Conservation (phyloP, 2,888 invertebrate species). For the Neelides folsomi region DNA sequence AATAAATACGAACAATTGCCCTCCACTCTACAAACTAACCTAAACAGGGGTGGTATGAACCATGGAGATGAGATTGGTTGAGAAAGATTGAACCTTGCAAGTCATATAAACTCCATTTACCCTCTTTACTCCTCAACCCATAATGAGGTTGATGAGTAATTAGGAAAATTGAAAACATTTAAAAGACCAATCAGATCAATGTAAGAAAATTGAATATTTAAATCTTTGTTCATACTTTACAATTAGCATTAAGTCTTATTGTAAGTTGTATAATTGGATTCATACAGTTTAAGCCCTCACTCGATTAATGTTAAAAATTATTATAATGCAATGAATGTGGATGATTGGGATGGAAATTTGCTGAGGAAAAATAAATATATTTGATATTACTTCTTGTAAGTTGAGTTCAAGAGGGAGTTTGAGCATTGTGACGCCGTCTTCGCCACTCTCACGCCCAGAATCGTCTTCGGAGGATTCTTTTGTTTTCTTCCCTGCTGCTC, state of each 20-base stretch:
- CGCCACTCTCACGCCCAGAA: conserved; percentile 10
- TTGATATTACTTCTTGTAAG: conserved; percentile 26
- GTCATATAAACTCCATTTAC: too few relatives aligned
- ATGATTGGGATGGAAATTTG: too few relatives aligned
- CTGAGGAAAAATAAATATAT: too few relatives aligned
- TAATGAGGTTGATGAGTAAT: conserved; percentile 1
- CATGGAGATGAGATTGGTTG: neutral
- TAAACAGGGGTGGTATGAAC: neutral
- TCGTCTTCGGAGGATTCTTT: conserved; percentile 15
- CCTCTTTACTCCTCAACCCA: neutral
- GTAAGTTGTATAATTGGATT: too few relatives aligned
- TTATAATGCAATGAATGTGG: too few relatives aligned
- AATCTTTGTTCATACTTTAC: too few relatives aligned
- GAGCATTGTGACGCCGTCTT: conserved; percentile 26
- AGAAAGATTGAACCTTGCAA: too few relatives aligned
- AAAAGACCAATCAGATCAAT: too few relatives aligned
- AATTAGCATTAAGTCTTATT: too few relatives aligned
- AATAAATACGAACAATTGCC: neutral
- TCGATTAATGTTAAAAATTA: too few relatives aligned
- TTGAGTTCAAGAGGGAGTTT: conserved; percentile 32
- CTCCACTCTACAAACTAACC: neutral
- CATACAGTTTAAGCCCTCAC: too few relatives aligned
- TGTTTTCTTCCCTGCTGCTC: conserved; percentile 12
- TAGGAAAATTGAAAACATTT: conserved; percentile 9
- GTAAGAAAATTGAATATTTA: too few relatives aligned